Evolutionary conservation across 2,113 vertebrate species (phyloP), one percentile per base, ranked within the genome.

Genomic region (Oceanites oceanicus): DNA sequence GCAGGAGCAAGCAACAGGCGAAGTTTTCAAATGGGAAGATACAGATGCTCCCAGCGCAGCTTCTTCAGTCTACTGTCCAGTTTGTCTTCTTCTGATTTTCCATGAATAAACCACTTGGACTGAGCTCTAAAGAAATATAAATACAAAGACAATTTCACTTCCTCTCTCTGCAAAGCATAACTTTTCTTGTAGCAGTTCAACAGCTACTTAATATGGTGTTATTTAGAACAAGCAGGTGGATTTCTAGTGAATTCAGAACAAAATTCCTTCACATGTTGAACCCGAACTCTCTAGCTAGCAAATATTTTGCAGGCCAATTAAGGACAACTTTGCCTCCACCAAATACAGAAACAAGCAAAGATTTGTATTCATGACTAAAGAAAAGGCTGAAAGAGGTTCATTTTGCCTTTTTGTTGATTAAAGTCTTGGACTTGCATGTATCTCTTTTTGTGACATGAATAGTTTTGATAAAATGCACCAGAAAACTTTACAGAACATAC

Each of bases 61-160:
- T 77, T 81, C 73, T 92, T 87, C 36, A 38, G 47, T 8, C 50
- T 62, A 56, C 36, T 85, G 70, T n/a, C 16, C 62, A 66, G 82
- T 87, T 86, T 81, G 6, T 32, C 25, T 15, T n/a, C 34, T 67
- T 72, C 63, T 53, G 40, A 66, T 87, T 92, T 85, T 62, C 53
- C 42, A 76, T 27, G 32, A 89, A 58, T 53, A 89, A 94, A 53
- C 45, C 32, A 68, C 66, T 85, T 0, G 0, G 42, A 50, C 10
- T 40, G 49, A 91, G n/a, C 49, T 70, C 58, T 91, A 83, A 91
- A 88, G 36, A 94, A 92, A 94, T 52, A 30, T 23, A 95, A 88
- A 90, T 23, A 63, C 23, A 79, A 83, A 72, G 40, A 63, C 14
- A 85, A 86, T 78, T 92, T 85, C 6, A 65, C 85, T 91, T 95